Conservation (phyloP, 2,797 vertebrate genomes). For the Esox masquinongy region DNA sequence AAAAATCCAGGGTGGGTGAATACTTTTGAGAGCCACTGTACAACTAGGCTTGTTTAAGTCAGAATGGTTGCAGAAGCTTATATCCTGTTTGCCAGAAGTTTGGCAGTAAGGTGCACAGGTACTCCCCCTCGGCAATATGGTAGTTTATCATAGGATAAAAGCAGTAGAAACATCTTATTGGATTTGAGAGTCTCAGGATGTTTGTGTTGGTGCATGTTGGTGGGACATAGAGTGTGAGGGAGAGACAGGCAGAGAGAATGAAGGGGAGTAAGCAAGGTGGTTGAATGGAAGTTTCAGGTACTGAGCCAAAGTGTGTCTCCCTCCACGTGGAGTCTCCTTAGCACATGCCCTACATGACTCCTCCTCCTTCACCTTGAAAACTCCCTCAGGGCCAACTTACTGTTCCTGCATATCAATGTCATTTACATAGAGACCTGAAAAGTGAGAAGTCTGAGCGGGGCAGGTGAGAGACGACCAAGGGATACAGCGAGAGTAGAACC, state of each 20-base stretch:
- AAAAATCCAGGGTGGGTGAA: too few species aligned
- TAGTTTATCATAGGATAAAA: neutral
- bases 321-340: conserved; percentile 14
- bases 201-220: neutral
- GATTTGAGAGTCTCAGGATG: neutral
- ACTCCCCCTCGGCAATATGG: neutral
- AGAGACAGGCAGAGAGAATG: conserved; percentile 5
- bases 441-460: conserved; percentile 51
- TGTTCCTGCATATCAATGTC: conserved; percentile 45
- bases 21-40: too few species aligned
- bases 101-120: too few species aligned
- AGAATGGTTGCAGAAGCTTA: too few species aligned
- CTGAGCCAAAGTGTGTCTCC: conserved; percentile 28
- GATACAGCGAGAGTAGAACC: conserved; percentile 47
- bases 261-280: neutral
- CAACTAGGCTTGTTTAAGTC: too few species aligned
- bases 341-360: conserved; percentile 18
- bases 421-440: conserved; percentile 64
- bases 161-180: neutral
- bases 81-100: too few species aligned
- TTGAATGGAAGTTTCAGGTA: too few species aligned
- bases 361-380: conserved; percentile 24
- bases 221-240: neutral
- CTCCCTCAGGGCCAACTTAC: conserved; percentile 55
- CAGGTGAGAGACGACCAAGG: conserved; percentile 62